phyloP scores from a whole-genome alignment of 1,140 invertebrate genomes.

The Pachyrhynchus sulphureomaculatus region DNA sequence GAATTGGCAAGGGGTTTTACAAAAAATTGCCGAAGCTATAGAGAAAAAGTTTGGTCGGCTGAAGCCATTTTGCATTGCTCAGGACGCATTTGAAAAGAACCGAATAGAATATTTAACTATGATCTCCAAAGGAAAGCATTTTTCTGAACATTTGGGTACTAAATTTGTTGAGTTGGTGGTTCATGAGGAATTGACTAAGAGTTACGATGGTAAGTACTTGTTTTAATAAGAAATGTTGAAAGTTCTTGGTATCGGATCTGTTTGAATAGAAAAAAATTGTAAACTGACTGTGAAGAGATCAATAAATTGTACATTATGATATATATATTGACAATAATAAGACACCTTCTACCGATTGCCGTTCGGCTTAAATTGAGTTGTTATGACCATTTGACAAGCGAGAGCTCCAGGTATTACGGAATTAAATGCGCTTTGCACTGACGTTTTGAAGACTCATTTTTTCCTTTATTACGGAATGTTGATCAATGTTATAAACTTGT shows the following conservation, averaged over 20 bases:
- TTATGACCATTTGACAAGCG: no score
- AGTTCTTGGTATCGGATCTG: neutral
- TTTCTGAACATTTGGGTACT: conserved; percentile 47
- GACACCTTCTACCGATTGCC: no score
- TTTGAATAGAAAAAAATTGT: neutral
- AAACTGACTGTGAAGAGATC: no score
- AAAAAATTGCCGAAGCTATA: conserved; percentile 60
- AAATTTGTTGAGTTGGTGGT: conserved; percentile 48
- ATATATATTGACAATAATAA: no score
- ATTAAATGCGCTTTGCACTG: no score
- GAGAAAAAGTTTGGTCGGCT: conserved; percentile 63
- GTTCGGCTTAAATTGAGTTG: no score
- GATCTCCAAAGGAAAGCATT: conserved; percentile 58
- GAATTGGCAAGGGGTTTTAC: conserved; percentile 56
- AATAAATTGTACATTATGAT: no score
- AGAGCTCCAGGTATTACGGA: no score
- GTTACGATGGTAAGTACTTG: conserved; percentile 34
- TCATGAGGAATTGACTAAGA: conserved; percentile 44
- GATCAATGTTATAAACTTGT: no score
- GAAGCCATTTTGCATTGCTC: conserved; percentile 58
- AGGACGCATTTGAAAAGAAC: conserved; percentile 57
- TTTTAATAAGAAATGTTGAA: neutral
- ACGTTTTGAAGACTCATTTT: no score
- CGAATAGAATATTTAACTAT: conserved; percentile 58
- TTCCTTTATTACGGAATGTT: no score